Conservation (phyloP, 2,888 invertebrate species). For the Drosophila acutilabella region DNA sequence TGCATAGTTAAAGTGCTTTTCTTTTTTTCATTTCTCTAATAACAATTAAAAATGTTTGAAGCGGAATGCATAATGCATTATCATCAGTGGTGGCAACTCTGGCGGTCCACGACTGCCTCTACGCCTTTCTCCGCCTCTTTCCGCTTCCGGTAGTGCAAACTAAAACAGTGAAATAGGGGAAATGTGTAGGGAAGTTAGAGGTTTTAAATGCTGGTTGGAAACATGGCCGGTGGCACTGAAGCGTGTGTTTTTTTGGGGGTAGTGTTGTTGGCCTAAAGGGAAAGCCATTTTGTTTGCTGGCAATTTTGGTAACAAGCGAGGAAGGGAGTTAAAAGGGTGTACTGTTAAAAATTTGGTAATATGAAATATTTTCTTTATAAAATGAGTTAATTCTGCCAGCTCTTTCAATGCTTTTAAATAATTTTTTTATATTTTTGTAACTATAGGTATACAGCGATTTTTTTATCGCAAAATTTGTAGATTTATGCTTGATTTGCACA, state of each 20-base stretch:
- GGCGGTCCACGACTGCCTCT: slow-evolving; percentile 51
- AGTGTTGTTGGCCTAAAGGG: slow-evolving; percentile 2
- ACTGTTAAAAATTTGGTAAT: no score
- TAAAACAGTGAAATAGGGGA: slow-evolving; percentile 34
- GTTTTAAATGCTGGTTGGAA: slow-evolving; percentile 7
- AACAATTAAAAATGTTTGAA: slow-evolving; percentile 63
- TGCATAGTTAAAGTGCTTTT: slow-evolving; percentile 50
- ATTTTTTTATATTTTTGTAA: no score
- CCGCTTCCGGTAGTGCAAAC: slow-evolving; percentile 53
- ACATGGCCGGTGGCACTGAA: slow-evolving; percentile 54
- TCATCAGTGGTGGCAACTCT: slow-evolving; percentile 62
- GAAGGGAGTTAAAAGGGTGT: no score
- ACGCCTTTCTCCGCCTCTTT: not conserved
- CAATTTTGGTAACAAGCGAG: slow-evolving; percentile 20
- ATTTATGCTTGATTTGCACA: no score
- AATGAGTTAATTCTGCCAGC: no score
- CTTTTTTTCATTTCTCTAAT: slow-evolving; percentile 41
- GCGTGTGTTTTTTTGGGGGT: slow-evolving; percentile 43
- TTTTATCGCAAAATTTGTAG: no score
- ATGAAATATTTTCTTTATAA: no score
- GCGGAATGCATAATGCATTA: slow-evolving; percentile 73
- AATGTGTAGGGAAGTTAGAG: not conserved
- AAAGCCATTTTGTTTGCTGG: slow-evolving; percentile 50
- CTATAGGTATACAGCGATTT: no score
- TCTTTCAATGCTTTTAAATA: no score